These are phyloP conservation scores for Sternotherus odoratus DNA, from an alignment of 2,797 vertebrate genomes.

Conservation along the genomic window DNA sequence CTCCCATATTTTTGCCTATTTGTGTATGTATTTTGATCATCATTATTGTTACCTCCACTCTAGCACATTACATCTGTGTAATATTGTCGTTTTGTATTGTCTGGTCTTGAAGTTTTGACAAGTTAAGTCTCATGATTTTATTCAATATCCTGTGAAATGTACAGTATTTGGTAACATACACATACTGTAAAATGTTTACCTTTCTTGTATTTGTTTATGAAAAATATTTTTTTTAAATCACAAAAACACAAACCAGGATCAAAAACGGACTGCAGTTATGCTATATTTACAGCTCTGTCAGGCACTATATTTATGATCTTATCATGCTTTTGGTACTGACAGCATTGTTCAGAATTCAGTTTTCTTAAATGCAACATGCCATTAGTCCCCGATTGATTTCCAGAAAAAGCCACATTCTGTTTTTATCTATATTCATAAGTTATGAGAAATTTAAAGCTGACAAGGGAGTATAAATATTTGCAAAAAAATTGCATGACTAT, in stretches of 20 bases:
- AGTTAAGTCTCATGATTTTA: neutral
- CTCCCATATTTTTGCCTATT: neutral
- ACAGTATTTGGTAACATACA: neutral
- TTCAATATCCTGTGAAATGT: neutral
- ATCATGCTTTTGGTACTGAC: slow-evolving; percentile 48
- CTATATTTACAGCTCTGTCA: slow-evolving; percentile 46
- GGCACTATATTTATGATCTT: slow-evolving; percentile 18
- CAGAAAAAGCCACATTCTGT: neutral
- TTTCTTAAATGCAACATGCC: slow-evolving; percentile 48
- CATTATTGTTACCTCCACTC: neutral
- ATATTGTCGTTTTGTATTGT: neutral
- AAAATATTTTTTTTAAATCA: neutral
- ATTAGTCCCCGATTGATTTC: slow-evolving; percentile 35
- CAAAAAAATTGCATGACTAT: neutral
- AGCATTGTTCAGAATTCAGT: slow-evolving; percentile 48
- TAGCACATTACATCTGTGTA: neutral
- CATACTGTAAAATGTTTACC: neutral
- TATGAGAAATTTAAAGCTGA: slow-evolving; percentile 8
- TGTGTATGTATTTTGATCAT: neutral
- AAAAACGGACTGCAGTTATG: slow-evolving; percentile 60
- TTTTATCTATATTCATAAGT: neutral
- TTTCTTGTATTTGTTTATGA: neutral
- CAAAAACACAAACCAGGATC: slow-evolving; percentile 32
- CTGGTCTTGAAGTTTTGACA: neutral
- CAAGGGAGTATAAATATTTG: neutral